Evolutionary conservation across 2,113 vertebrate genomes (phyloP), one percentile per base, ranked within the genome.

Genomic region (Melanostigma gelatinosum): DNA sequence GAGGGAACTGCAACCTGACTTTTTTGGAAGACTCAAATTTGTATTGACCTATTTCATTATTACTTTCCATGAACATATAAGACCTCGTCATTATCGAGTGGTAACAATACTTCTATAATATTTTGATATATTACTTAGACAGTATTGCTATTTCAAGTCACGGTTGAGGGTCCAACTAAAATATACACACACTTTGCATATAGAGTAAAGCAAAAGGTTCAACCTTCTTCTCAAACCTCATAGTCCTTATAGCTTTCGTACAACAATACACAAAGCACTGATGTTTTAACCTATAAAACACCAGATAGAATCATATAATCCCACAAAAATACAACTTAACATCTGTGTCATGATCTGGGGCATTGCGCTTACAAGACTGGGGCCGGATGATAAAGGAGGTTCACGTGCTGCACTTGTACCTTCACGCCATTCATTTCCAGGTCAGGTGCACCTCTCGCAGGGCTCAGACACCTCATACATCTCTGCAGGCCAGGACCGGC

Each of bases 401-500:
- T 58, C 66, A 74, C 68, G 61, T 44, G 81, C 78, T 88, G 81
- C 87, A 82, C 87, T 89, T 87, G 84, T 67, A 84, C 82, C 92
- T 87, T 90, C 63, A 74, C 85, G 62, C 85, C 85, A 88, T 90
- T 90, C 84, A 83, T 94, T 92, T 93, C 89, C 87, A 90, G 89
- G 90, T 93, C 92, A 93, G 92, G 91, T 93, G 93, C 91, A 90
- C 75, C 80, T 84, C 87, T 87, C 52, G 32, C 85, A 77, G 60
- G 76, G 82, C 84, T 77, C 92, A 87, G 77, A 89, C 93, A 94
- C 92, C 92, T 93, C 93, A 94, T 94, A 87, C 67, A 90, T 94
- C 93, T 90, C 52, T 86, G 57, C 81, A 63, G 73, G 84, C 79
- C 83, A 81, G 79, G 79, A 87, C 72, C 55, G 46, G 79, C 89